Evolutionary conservation across 1,140 invertebrate species (phyloP).

Genomic region (Nasonia giraulti): DNA sequence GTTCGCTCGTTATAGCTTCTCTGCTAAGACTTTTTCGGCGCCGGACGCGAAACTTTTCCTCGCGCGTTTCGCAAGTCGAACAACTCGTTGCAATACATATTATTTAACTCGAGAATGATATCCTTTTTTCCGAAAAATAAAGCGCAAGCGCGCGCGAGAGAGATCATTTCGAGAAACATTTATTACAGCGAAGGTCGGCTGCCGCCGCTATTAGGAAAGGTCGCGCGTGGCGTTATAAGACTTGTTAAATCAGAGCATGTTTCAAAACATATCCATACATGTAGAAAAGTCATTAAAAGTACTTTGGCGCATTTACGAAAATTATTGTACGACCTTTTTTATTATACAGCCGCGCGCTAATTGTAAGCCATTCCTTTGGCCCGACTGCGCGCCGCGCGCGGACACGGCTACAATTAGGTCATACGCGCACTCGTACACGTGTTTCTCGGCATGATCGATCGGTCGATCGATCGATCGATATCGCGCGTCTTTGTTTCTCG

Average conservation of each 20-base stretch:
- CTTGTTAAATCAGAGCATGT: not conserved
- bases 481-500: not conserved
- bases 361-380: not conserved
- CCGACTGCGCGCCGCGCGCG: not conserved
- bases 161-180: not conserved
- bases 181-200: not conserved
- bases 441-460: not conserved
- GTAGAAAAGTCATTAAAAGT: not conserved
- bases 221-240: not conserved
- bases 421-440: not conserved
- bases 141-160: not conserved
- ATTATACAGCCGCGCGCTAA: not conserved
- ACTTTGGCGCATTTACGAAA: conserved; percentile 18
- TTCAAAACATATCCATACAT: conserved; percentile 4
- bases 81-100: not conserved
- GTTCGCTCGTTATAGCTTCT: not conserved
- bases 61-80: not conserved
- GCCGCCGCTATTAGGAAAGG: not conserved
- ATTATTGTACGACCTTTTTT: conserved; percentile 6
- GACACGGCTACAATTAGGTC: conserved; percentile 7
- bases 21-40: no score
- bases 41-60: not conserved
- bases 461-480: not conserved
- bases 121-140: not conserved
- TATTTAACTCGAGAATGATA: not conserved